Conservation (phyloP, 2,113 vertebrate genomes). For the Arizona elegans region DNA sequence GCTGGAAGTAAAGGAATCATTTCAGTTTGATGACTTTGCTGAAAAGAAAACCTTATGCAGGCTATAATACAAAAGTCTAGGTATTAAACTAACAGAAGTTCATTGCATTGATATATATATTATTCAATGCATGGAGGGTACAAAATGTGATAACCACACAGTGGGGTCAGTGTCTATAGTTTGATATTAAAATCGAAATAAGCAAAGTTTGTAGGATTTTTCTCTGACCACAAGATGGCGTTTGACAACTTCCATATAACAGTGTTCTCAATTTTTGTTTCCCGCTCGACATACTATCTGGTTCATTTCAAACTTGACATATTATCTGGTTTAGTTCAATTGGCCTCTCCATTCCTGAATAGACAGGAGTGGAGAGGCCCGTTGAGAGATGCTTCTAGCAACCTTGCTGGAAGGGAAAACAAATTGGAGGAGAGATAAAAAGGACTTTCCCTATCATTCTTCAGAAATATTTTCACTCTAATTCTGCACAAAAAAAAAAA, state of each 20-base stretch:
- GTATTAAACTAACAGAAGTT: background rate
- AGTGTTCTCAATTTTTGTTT: background rate
- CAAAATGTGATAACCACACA: background rate
- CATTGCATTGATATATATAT: background rate
- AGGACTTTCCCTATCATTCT: background rate
- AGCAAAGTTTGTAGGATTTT: background rate
- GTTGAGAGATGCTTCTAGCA: background rate
- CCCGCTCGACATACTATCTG: background rate
- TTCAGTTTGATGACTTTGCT: background rate
- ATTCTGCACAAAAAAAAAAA: background rate
- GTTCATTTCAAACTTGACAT: background rate
- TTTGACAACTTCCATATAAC: fast-evolving
- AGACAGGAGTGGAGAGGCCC: background rate
- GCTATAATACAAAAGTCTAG: background rate
- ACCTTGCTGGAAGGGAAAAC: background rate
- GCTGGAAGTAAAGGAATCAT: background rate
- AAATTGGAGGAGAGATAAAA: background rate
- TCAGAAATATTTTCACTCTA: background rate
- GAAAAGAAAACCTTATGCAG: background rate
- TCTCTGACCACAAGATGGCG: fast-evolving
- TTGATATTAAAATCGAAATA: background rate
- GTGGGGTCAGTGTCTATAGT: no score
- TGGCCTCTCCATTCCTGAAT: no score
- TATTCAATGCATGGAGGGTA: background rate
- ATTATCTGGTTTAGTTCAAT: no score